phyloP scores from a whole-genome alignment of 2,113 vertebrate genomes.

The Oenanthe oenanthe region DNA sequence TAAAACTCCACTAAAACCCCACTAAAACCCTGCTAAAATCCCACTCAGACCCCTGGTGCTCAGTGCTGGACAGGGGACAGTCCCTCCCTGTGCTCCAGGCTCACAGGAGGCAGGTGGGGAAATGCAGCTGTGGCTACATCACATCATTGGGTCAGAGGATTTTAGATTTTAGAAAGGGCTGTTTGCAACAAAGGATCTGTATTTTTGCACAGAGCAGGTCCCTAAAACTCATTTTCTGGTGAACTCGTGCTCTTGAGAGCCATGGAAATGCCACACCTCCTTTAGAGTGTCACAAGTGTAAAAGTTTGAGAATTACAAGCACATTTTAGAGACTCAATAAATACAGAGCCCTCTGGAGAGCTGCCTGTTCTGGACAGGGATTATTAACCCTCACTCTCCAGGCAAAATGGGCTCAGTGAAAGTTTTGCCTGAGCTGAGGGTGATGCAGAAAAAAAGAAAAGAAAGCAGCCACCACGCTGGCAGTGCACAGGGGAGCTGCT shows the following conservation, averaged over 20 bases:
- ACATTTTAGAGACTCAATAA: not conserved
- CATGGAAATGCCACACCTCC: not conserved
- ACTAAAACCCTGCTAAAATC: not conserved
- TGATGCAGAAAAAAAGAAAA: not conserved
- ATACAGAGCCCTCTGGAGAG: not conserved
- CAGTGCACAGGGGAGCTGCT: not conserved
- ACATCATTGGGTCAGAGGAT: rapidly evolving
- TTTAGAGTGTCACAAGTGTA: not conserved
- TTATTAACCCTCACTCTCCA: not conserved
- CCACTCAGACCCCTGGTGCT: rapidly evolving
- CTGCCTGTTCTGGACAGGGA: not conserved
- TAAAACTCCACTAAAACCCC: not conserved
- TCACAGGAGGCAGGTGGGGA: not conserved
- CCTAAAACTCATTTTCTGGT: not conserved
- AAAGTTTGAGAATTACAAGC: not conserved
- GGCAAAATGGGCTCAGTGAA: not conserved
- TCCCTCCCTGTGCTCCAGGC: not conserved
- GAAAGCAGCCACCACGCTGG: not conserved
- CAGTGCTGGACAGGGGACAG: not conserved
- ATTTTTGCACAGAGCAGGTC: rapidly evolving
- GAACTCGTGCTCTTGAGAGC: not conserved
- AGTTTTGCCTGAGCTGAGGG: not conserved
- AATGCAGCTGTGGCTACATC: not conserved
- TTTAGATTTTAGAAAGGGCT: not conserved
- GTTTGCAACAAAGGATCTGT: not conserved